Conservation (phyloP, 1,140 invertebrate species). For the Anthonomus grandis region DNA sequence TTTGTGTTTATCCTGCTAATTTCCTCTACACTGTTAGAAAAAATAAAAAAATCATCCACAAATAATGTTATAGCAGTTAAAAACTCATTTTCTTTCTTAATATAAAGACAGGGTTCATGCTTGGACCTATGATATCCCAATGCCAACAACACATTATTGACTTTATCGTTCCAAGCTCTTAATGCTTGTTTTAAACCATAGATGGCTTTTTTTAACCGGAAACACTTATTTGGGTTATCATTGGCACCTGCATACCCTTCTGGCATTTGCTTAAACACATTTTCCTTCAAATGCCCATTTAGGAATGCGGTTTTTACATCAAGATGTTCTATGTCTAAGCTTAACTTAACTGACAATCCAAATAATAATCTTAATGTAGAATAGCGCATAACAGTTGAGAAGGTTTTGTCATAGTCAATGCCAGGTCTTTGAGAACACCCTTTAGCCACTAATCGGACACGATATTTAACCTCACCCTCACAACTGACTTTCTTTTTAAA, state of each 20-base stretch:
- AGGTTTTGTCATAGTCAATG: slow-evolving; percentile 47
- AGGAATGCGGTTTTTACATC: slow-evolving; percentile 50
- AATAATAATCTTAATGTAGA: slow-evolving; percentile 31
- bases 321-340: slow-evolving; percentile 31
- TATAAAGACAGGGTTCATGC: no score
- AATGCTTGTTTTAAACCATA: slow-evolving; percentile 52
- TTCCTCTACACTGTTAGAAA: slow-evolving; percentile 10
- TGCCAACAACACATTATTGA: no score
- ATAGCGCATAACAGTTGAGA: slow-evolving; percentile 41
- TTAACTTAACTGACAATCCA: slow-evolving; percentile 21
- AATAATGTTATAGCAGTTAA: slow-evolving; percentile 4
- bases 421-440: no score
- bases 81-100: neutral
- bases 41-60: slow-evolving; percentile 24
- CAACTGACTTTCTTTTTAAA: slow-evolving; percentile 14
- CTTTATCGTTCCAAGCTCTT: slow-evolving; percentile 45
- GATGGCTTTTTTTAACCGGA: slow-evolving; percentile 37
- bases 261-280: slow-evolving; percentile 48
- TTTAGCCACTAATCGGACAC: slow-evolving; percentile 42
- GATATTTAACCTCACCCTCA: slow-evolving; percentile 9
- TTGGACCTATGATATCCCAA: no score
- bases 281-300: slow-evolving; percentile 47
- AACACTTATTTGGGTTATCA: slow-evolving; percentile 19
- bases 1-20: neutral
- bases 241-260: slow-evolving; percentile 39